Evolutionary conservation across 2,888 invertebrate species (phyloP), one percentile per base, ranked within the genome.

Genomic region (Parnassius orleans): DNA sequence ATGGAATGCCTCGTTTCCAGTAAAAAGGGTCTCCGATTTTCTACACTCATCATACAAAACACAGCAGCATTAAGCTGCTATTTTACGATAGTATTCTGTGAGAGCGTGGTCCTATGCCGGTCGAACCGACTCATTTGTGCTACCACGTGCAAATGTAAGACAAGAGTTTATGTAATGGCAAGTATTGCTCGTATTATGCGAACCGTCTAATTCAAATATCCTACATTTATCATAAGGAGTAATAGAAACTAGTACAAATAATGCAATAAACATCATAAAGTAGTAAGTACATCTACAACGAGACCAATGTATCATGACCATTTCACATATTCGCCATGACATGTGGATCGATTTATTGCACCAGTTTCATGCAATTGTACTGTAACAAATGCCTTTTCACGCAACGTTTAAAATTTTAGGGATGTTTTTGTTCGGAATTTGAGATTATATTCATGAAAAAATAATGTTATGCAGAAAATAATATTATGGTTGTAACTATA

Each of bases 311-410:
- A 60, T 54, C 54, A 50, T 54, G 48, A 60, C 43, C 46, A 46
- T 42, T 47, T 47, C 53, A 42, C 42, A 53, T 48, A 42, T 53
- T 53, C 33, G 33, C 53, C 50, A 55, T 68, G 67, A 67, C 68
- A 60, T 15, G n/a, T 52, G 66, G 60, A 33, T 53, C 57, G 66
- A 73, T 74, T 73, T 74, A 74, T 73, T 41, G 68, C 64, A 55
- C 44, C 59, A 46, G 11, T 59, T 61, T 53, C 61, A 44, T 60
- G 57, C 61, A 53, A 59, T 60, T 70, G 72, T 70, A 69, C 60
- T 64, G 57, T 57, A 65, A 73, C 68, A 67, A 69, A 72, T 70
- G 67, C 65, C 65, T 67, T 71, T 70, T 69, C 69, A 64, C 64
- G 69, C 67, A 67, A 54, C 68, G 66, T 66, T 68, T 66, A 66